Evolutionary conservation across 2,888 invertebrate genomes (phyloP).

Genomic region (Cremastinae sp.): DNA sequence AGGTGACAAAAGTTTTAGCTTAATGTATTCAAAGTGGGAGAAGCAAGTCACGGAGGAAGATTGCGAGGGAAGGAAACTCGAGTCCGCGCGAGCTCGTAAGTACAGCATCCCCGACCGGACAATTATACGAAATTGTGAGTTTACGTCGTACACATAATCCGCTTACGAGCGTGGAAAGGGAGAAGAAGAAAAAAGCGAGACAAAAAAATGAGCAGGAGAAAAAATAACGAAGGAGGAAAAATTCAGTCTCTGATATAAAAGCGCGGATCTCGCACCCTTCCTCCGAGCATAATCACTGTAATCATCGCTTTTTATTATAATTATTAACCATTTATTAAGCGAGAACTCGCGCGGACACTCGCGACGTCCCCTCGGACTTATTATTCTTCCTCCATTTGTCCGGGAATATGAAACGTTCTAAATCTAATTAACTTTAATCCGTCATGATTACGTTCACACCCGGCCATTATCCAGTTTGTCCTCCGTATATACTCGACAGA

Average conservation of each 20-base stretch:
- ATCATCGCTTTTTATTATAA: slow-evolving; percentile 73
- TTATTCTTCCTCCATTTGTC: slow-evolving; percentile 42
- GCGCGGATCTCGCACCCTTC: slow-evolving; percentile 47
- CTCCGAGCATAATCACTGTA: slow-evolving; percentile 71
- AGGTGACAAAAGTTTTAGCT: slow-evolving; percentile 67
- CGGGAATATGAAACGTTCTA: slow-evolving; percentile 62
- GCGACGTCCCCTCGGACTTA: slow-evolving; percentile 33
- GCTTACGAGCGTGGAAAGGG: neutral
- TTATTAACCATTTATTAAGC: slow-evolving; percentile 71
- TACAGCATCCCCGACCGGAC: slow-evolving; percentile 19
- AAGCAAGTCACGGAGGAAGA: slow-evolving; percentile 39
- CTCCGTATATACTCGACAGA: neutral
- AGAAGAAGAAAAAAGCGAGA: neutral
- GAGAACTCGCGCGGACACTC: slow-evolving; percentile 35
- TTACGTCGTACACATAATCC: too few species aligned
- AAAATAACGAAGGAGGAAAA: neutral
- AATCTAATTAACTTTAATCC: slow-evolving; percentile 76
- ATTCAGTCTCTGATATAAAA: slow-evolving; percentile 38
- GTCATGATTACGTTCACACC: slow-evolving; percentile 68
- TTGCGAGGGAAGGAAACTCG: slow-evolving; percentile 32
- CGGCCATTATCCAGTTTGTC: slow-evolving; percentile 65
- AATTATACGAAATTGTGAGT: slow-evolving; percentile 35
- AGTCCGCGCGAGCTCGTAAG: slow-evolving; percentile 28
- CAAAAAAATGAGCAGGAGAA: neutral
- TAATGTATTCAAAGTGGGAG: slow-evolving; percentile 69